Evolutionary conservation across 2,797 vertebrate species (phyloP), one percentile per base, ranked within the genome.

Genomic region (Coluber constrictor): DNA sequence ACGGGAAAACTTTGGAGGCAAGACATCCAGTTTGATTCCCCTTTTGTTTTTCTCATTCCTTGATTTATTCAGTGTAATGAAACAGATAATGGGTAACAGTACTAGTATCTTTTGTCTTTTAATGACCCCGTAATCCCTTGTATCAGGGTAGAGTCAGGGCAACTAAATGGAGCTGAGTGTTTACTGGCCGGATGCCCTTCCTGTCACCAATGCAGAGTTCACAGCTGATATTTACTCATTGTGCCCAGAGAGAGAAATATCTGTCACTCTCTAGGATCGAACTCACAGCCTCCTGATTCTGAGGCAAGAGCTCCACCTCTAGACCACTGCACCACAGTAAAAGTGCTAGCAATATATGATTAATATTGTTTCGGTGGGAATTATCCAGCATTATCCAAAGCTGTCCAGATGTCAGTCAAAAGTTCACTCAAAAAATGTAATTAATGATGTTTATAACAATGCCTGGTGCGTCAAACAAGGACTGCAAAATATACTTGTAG

Each of bases 401-500:
- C 29, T 61, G 0, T 37, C 3, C 5, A 90, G 90, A 83, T 88
- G 4, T 23, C 95, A 92, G 0, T 92, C 16, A 93, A 94, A 94
- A 59, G 13, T 27, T 23, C 11, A 29, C 18, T 90, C 16, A 93
- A 51, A 83, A 87, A 95, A 43, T 27, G 1, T 18, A n/a, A 29
- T 92, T 89, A 70, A 32, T 83, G 92, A 86, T 91, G n/a, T 1
- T 16, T 79, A 90, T 89, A 10, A 32, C 86, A 94, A 90, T 88
- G 1, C 5, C 7, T 90, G 57, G 25, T 89, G 92, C 83, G 86
- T 66, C 89, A 92, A 83, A 23, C 0, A 93, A 23, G 20, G 2
- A 66, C 91, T 94, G 61, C 60, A 93, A 2, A 55, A 94, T 95
- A 89, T 12, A 92, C 47, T 15, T 37, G 56, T 92, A 25, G 89